Evolutionary conservation across 37 sponge, comb jelly and placozoan genomes (phyloP).

Genomic region (Oopsacas minuta): DNA sequence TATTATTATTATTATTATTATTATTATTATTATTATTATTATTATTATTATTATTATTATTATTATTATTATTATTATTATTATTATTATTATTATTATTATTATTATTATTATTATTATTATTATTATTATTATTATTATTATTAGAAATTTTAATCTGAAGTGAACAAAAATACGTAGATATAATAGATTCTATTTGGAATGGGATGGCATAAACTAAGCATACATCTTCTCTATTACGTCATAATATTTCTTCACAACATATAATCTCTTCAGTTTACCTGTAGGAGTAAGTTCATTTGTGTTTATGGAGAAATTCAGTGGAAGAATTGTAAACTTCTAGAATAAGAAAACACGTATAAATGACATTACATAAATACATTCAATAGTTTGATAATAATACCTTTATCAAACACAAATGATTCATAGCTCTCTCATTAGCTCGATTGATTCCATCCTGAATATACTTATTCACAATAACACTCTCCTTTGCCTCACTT

Average conservation of each 20-base stretch:
- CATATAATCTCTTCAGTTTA: constrained; percentile 63
- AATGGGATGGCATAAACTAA: no score
- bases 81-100: no score
- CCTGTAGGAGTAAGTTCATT: constrained; percentile 67
- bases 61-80: no score
- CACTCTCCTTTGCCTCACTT: constrained; percentile 49
- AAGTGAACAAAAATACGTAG: no score
- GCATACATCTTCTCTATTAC: no score
- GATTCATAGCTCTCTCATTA: constrained; percentile 33
- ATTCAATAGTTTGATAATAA: neutral
- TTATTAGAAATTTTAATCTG: no score
- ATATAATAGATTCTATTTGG: no score
- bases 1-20: no score
- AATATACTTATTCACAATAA: constrained; percentile 53
- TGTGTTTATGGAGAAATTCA: constrained; percentile 45
- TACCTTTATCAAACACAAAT: constrained; percentile 23
- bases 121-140: no score
- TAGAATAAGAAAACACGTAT: constrained; percentile 25
- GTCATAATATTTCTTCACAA: constrained; percentile 57
- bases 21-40: no score
- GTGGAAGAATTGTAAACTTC: constrained; percentile 68
- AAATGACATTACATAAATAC: neutral
- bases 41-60: no score
- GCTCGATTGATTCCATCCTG: constrained; percentile 40
- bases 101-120: no score